phyloP scores from a whole-genome alignment of 1,140 invertebrate genomes.

The Hylyphantes graminicola region DNA sequence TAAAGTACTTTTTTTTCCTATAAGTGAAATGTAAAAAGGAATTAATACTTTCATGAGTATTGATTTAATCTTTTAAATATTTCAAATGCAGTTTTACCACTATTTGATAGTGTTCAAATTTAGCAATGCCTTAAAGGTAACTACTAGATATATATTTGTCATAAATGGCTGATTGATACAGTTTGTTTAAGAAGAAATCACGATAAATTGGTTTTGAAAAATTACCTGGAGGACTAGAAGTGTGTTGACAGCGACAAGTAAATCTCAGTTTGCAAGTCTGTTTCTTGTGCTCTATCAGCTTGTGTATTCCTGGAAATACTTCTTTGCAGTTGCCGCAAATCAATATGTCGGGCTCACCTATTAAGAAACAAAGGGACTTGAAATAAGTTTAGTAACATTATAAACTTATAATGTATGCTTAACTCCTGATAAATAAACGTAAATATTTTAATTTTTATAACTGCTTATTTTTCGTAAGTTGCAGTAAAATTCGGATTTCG shows the following conservation, averaged over 20 bases:
- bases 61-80: no score
- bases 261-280: constrained; percentile 85
- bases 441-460: background rate
- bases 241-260: constrained; percentile 79
- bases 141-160: no score
- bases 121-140: no score
- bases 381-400: background rate
- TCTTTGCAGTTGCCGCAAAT: constrained; percentile 90
- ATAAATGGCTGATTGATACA: no score
- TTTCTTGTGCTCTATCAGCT: constrained; percentile 87
- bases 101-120: no score
- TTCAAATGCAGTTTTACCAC: no score
- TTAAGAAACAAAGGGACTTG: constrained; percentile 64
- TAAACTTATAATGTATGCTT: no score
- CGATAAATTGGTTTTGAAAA: background rate
- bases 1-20: no score
- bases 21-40: no score
- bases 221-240: constrained; percentile 33
- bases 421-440: background rate
- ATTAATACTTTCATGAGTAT: no score
- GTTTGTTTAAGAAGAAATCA: background rate
- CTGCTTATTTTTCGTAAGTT: no score
- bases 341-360: constrained; percentile 86
- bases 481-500: no score
- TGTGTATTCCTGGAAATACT: constrained; percentile 83